Conservation (phyloP, 2,113 vertebrate genomes). For the Phrynosoma blainvillii region DNA sequence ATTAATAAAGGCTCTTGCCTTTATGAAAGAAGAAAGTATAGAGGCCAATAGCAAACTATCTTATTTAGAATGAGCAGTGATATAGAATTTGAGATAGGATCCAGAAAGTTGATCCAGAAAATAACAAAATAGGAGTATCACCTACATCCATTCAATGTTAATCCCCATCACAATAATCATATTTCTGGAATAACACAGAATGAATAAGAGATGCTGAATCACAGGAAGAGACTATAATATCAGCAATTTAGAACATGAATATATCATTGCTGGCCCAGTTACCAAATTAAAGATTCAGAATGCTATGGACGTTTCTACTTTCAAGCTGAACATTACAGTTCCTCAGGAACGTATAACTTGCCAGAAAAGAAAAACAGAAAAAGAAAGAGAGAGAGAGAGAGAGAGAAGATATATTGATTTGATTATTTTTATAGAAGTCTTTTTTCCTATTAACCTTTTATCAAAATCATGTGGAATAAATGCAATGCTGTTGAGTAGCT, state of each 20-base stretch:
- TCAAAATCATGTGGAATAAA: background rate
- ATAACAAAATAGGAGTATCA: background rate
- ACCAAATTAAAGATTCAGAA: background rate
- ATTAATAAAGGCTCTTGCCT: background rate
- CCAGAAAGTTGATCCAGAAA: background rate
- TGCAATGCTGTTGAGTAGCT: background rate
- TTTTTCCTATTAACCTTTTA: background rate
- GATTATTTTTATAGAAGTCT: background rate
- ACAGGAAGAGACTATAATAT: constrained; percentile 21
- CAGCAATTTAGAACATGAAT: background rate
- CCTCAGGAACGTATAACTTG: background rate
- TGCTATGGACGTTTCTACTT: background rate
- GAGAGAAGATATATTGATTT: background rate
- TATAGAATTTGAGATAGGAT: background rate
- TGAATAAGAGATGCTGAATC: constrained; percentile 12
- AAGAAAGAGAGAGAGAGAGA: too few species aligned
- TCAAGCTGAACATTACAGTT: background rate
- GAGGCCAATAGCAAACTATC: too few species aligned
- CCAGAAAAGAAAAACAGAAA: too few species aligned
- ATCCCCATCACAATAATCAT: background rate
- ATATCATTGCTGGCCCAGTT: background rate
- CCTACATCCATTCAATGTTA: background rate
- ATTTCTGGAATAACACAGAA: background rate
- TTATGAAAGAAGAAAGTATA: background rate
- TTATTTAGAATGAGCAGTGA: background rate